These are phyloP conservation scores for Notodonta dromedarius DNA, from an alignment of 2,888 invertebrate species.

Conservation along the genomic window DNA sequence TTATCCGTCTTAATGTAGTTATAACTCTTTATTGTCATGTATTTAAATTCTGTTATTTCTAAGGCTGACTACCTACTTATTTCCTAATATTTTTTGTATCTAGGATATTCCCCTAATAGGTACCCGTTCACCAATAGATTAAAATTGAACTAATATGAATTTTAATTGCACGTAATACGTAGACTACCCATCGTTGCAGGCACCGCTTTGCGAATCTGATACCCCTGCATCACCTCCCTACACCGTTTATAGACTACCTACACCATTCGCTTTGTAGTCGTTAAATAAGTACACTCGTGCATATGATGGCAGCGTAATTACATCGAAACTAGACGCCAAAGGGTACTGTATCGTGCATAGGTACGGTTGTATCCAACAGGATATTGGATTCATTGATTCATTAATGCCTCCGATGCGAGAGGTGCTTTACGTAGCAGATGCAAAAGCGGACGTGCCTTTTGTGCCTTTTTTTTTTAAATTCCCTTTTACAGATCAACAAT, in stretches of 20 bases:
- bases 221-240: slow-evolving; percentile 3
- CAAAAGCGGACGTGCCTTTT: not conserved
- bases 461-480: too few relatives aligned
- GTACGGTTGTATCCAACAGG: slow-evolving; percentile 40
- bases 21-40: too few relatives aligned
- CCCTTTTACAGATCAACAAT: too few relatives aligned
- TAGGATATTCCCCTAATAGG: too few relatives aligned
- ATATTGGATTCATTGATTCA: slow-evolving; percentile 62
- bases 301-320: slow-evolving; percentile 61
- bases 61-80: too few relatives aligned
- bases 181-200: not conserved
- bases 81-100: too few relatives aligned
- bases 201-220: not conserved
- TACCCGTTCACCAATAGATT: too few relatives aligned
- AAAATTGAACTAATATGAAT: too few relatives aligned
- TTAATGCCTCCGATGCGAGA: not conserved
- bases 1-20: too few relatives aligned
- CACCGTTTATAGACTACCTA: slow-evolving; percentile 23
- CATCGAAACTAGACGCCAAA: slow-evolving; percentile 49
- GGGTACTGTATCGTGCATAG: slow-evolving; percentile 18
- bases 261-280: slow-evolving; percentile 53
- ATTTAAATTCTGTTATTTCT: too few relatives aligned
- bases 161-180: not conserved
- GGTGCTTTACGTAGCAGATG: not conserved
- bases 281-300: slow-evolving; percentile 51